These are phyloP conservation scores for Ceratina australensis DNA, from an alignment of 1,140 invertebrate species.

Conservation along the genomic window DNA sequence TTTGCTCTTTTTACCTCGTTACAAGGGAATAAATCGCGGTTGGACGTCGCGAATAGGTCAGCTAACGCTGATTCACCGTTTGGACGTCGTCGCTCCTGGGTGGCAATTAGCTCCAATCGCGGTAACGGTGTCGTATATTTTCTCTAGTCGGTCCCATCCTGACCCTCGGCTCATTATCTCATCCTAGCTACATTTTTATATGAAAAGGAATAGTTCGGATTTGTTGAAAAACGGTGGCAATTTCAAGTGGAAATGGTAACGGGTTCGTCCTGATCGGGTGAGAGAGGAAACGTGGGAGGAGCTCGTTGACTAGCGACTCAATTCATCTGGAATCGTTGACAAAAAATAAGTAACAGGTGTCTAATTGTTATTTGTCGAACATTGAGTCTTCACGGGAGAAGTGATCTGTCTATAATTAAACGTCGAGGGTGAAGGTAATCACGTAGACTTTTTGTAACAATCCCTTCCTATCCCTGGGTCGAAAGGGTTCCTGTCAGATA, in stretches of 20 bases:
- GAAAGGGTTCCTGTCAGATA: background rate
- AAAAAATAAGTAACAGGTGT: slow-evolving; percentile 57
- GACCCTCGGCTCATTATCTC: slow-evolving; percentile 71
- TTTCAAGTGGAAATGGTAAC: slow-evolving; percentile 32
- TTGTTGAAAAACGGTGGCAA: too few relatives aligned
- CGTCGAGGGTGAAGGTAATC: too few relatives aligned
- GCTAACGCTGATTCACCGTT: slow-evolving; percentile 69
- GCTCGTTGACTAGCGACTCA: background rate
- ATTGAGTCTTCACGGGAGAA: slow-evolving; percentile 51
- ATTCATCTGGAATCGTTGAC: too few relatives aligned
- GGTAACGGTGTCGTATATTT: slow-evolving; percentile 77
- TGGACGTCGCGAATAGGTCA: slow-evolving; percentile 70
- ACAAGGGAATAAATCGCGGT: slow-evolving; percentile 72
- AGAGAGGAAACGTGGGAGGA: slow-evolving; percentile 45
- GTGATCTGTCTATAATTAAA: too few relatives aligned
- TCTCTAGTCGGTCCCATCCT: slow-evolving; percentile 71
- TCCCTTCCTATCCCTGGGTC: background rate
- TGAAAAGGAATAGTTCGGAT: too few relatives aligned
- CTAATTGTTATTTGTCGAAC: slow-evolving; percentile 60
- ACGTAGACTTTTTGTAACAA: slow-evolving; percentile 9
- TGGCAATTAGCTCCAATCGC: slow-evolving; percentile 77
- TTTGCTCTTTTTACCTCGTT: slow-evolving; percentile 64
- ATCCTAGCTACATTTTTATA: too few relatives aligned
- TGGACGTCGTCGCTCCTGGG: slow-evolving; percentile 72
- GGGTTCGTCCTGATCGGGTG: slow-evolving; percentile 17